phyloP scores from a whole-genome alignment of 2,888 invertebrate species.

The Acrobasis repandana region DNA sequence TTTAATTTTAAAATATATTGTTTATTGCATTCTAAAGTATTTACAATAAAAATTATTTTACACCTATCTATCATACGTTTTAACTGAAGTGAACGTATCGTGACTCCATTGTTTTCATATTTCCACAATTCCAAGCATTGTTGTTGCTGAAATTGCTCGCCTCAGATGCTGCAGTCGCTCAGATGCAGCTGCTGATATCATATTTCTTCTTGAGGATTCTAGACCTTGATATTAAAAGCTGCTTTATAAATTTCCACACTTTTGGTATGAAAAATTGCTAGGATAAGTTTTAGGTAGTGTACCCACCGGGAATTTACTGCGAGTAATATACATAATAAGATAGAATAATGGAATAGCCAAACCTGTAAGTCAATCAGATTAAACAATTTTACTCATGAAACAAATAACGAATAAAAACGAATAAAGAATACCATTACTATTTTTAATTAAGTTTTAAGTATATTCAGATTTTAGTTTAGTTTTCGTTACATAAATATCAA shows the following conservation, averaged over 20 bases:
- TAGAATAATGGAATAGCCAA: neutral
- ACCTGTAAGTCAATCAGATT: neutral
- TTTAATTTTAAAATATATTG: no score
- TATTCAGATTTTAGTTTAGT: no score
- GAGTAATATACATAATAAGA: neutral
- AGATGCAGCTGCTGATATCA: slow-evolving; percentile 22
- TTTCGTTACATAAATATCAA: no score
- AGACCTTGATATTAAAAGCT: slow-evolving; percentile 21
- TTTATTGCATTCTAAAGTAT: no score
- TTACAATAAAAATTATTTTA: no score
- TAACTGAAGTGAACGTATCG: neutral
- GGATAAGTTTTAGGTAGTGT: neutral
- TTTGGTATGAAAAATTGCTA: neutral
- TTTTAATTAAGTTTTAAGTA: no score
- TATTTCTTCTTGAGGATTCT: slow-evolving; percentile 22
- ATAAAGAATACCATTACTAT: no score
- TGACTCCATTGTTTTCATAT: slow-evolving; percentile 16
- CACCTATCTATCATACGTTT: no score
- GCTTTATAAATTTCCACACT: slow-evolving; percentile 7
- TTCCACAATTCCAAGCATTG: slow-evolving; percentile 19
- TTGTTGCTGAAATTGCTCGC: slow-evolving; percentile 20
- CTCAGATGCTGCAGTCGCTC: slow-evolving; percentile 18
- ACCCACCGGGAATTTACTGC: neutral
- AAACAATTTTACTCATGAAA: no score
- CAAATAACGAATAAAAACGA: no score